A percentile compares a stretch with the other conserved stretches of the same genome.
Evolutionary conservation across 2,113 vertebrate genomes (phyloP).

Genomic region (Pituophis catenifer): DNA sequence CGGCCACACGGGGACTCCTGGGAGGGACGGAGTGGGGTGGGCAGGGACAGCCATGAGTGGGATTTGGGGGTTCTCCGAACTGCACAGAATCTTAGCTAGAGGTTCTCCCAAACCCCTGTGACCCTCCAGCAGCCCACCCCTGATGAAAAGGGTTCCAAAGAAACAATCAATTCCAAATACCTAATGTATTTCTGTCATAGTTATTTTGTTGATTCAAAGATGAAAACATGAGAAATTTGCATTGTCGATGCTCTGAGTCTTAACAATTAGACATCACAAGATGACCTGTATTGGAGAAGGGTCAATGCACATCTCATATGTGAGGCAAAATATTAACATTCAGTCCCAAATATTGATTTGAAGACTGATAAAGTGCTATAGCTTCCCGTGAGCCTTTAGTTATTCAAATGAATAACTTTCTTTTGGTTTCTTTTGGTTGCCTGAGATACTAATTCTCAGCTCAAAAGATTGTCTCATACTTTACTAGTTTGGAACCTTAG

Average conservation of each 20-base stretch:
- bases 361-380: conserved; percentile 49
- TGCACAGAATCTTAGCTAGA: too few relatives aligned
- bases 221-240: not conserved
- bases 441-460: conserved; percentile 68
- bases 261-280: not conserved
- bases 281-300: conserved; percentile 31
- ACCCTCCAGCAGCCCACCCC: too few relatives aligned
- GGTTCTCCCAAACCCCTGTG: too few relatives aligned
- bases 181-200: not conserved
- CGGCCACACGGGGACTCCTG: too few relatives aligned
- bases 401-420: conserved; percentile 63
- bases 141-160: not conserved
- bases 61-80: too few relatives aligned
- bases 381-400: conserved; percentile 54
- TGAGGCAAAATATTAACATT: conserved; percentile 38
- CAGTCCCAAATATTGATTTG: conserved; percentile 50
- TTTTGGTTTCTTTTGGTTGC: conserved; percentile 64
- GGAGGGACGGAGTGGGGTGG: too few relatives aligned
- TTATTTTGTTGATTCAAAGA: not conserved
- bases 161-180: not conserved
- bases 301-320: not conserved
- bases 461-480: conserved; percentile 72
- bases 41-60: too few relatives aligned
- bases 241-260: not conserved
- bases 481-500: conserved; percentile 57